Evolutionary conservation across 2,113 vertebrate genomes (phyloP), one percentile per base, ranked within the genome.

Genomic region (Macheiramphus alcinus): DNA sequence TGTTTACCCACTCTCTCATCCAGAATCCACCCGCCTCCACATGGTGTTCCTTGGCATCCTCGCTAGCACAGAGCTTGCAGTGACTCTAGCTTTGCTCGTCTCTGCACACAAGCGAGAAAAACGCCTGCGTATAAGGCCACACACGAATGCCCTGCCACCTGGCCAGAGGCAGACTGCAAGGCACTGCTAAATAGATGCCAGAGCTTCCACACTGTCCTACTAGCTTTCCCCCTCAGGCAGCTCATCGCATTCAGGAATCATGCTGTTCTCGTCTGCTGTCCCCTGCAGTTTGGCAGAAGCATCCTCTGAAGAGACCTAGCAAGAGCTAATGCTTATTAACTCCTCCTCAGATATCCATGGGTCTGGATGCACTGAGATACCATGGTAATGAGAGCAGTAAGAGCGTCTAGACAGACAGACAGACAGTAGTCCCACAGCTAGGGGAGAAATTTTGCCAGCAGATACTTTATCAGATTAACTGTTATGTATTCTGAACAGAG

Each of bases 31-130:
- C 70, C 62, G 38, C 95, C 91, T 96, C 95, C 93, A 34, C 95
- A 80, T 93, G 91, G 91, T 91, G 93, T 94, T 97, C 94, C 89
- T 92, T 97, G 97, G 96, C 93, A 91, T 73, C 72, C 80, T 84
- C 1, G 0, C 72, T 74, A 93, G 78, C 78, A 70, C 86, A 93
- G 89, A 76, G 70, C 93, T 47, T 61, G 61, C 93, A 66, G 66
- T 19, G 91, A 36, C 91, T 94, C 70, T 22, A 47, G 83, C 66
- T 93, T 80, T 93, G 73, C 88, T 95, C 12, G 3, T 82, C 78
- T 89, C 73, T 66, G 71, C 78, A 91, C 78, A 70, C 32, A 88
- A 73, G 85, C 2, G 5, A 95, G 80, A 67, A 56, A 83, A 86
- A 80, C 0, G 38, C 86, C 84, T 90, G 87, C 19, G 4, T 50